Evolutionary conservation across 2,113 vertebrate genomes (phyloP), one percentile per base, ranked within the genome.

Genomic region (Gallinago undulata): DNA sequence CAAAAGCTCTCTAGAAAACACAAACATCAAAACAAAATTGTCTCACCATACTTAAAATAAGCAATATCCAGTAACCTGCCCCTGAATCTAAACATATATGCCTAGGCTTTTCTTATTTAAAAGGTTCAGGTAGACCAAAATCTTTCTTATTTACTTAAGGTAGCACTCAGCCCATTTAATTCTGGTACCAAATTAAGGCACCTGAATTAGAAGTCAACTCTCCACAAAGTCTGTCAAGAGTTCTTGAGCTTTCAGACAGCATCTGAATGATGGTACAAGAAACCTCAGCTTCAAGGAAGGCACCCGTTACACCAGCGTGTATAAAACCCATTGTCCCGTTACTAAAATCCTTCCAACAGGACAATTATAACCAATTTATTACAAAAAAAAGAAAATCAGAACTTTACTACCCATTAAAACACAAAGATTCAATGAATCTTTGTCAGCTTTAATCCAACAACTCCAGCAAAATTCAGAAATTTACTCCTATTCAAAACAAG

Each of bases 1-100:
- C 86, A 99, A 95, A 66, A 99, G 98, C 96, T 99, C 99, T 95
- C 99, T 99, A 80, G 33, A 94, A 92, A 78, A 95, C 66, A 96
- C 50, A 86, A 37, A 55, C 7, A 66, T 43, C 30, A 11, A 57
- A 31, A 50, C 25, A 13, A 55, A 51, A 35, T 9, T 69, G 43
- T 33, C 50, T 74, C 68, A 48, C 16, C 37, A 27, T 6, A 3
- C 17, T 48, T 56, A 21, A 67, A 55, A 18, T 15, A 57, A 76
- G 11, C 7, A 10, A 21, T 13, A 41, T 10, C 33, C 69, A 86
- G 23, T 47, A 48, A 53, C 9, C 55, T 72, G 35, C 9, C 31
- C 45, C 50, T 74, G 39, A 55, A 60, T 37, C 19, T 33, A 60
- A 39, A 83, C 6, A 16, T 4, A 14, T 7, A 27, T 6, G n/a